A percentile compares a stretch with the other conserved stretches of the same genome.
Conservation (phyloP, 2,797 vertebrate species). For the Pygocentrus nattereri region DNA sequence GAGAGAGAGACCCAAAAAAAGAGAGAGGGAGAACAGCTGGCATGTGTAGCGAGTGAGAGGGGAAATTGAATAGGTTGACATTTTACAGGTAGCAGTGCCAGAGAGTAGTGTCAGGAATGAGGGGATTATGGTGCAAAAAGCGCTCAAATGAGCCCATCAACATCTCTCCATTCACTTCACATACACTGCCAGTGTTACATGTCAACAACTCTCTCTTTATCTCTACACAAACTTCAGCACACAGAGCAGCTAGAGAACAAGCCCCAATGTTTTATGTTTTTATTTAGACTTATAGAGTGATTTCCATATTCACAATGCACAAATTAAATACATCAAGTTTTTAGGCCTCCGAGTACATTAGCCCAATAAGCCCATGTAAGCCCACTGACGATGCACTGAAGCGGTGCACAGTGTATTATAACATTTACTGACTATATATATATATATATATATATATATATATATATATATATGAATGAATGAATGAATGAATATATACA, state of each 20-base stretch:
- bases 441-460: too few relatives aligned
- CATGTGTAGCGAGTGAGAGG: not conserved
- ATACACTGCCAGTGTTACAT: slow-evolving; percentile 1
- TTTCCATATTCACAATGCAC: not conserved
- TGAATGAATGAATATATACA: too few relatives aligned
- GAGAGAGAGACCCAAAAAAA: not conserved
- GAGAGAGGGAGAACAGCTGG: not conserved
- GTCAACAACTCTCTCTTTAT: not conserved
- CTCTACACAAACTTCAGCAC: not conserved
- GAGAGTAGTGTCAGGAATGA: slow-evolving; percentile 39
- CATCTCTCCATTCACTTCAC: slow-evolving; percentile 8
- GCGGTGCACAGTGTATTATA: not conserved
- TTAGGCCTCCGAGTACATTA: not conserved
- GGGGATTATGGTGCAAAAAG: slow-evolving; percentile 27
- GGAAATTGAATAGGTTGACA: slow-evolving; percentile 42
- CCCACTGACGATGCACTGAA: not conserved
- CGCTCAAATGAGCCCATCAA: slow-evolving; percentile 33
- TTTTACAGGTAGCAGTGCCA: slow-evolving; percentile 39
- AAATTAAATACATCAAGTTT: not conserved
- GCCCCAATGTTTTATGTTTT: slow-evolving; percentile 1
- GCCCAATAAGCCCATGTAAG: not conserved
- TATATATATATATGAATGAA: too few relatives aligned
- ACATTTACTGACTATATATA: not conserved
- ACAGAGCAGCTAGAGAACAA: not conserved
- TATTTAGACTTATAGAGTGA: not conserved